Evolutionary conservation across 1,140 invertebrate genomes (phyloP).

Genomic region (Orussus abietinus): DNA sequence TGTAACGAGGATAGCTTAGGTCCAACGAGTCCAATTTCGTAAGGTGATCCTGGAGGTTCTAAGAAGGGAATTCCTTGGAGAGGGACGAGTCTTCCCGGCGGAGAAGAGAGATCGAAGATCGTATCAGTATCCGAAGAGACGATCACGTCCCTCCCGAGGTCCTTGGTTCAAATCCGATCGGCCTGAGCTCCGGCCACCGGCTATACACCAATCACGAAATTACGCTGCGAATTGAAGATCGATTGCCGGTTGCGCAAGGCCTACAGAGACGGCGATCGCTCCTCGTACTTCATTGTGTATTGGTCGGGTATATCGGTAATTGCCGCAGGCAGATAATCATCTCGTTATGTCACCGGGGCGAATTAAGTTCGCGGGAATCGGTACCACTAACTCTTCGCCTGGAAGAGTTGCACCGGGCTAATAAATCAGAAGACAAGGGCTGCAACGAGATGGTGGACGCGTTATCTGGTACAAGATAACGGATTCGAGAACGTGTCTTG

Average conservation of each 20-base stretch:
- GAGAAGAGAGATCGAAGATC: too few species aligned
- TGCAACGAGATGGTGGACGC: too few species aligned
- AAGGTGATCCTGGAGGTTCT: too few species aligned
- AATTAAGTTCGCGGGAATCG: neutral
- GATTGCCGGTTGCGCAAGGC: constrained; percentile 1
- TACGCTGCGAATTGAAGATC: constrained; percentile 1
- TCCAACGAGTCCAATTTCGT: too few species aligned
- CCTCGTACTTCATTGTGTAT: too few species aligned
- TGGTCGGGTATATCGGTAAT: neutral
- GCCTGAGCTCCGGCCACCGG: neutral
- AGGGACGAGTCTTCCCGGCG: neutral
- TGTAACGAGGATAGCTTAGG: too few species aligned
- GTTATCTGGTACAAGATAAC: too few species aligned
- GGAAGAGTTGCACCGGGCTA: too few species aligned
- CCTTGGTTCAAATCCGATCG: neutral
- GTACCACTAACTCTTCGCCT: too few species aligned
- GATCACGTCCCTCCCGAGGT: neutral
- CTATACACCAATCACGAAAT: neutral
- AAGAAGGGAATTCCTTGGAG: neutral
- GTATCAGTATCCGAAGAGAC: too few species aligned
- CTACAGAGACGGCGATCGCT: neutral
- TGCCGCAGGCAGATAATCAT: neutral
- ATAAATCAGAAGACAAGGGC: too few species aligned
- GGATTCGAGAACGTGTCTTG: too few species aligned
- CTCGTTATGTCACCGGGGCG: neutral